Percentiles rank a stretch among this genome's conserved stretches.
These are phyloP conservation scores for Embiotoca jacksoni DNA, from an alignment of 2,113 vertebrate species.

Conservation along the genomic window DNA sequence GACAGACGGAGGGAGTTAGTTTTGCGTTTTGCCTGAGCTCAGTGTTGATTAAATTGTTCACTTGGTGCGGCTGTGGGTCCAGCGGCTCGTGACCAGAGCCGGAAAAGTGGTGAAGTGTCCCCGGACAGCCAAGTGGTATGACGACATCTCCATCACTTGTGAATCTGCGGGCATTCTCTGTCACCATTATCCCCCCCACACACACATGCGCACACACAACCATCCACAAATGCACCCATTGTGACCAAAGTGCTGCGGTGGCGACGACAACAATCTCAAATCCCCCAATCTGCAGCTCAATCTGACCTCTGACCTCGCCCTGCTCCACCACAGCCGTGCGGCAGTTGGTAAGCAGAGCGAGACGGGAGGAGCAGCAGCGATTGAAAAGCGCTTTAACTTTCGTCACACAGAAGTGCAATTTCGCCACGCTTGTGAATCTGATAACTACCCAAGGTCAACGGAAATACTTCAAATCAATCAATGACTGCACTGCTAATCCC, in stretches of 20 bases:
- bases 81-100: conserved; percentile 53
- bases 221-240: conserved; percentile 17
- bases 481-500: conserved; percentile 89
- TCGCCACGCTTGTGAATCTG: conserved; percentile 84
- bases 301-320: conserved; percentile 46
- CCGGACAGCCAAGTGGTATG: conserved; percentile 80
- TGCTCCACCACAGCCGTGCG: conserved; percentile 39
- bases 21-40: conserved; percentile 61
- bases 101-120: conserved; percentile 74
- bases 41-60: conserved; percentile 81
- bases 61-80: conserved; percentile 55
- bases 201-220: background rate
- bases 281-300: conserved; percentile 65
- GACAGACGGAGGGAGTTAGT: conserved; percentile 43
- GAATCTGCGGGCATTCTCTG: conserved; percentile 40
- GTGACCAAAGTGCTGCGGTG: conserved; percentile 56
- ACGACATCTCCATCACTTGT: conserved; percentile 56
- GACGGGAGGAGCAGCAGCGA: conserved; percentile 78
- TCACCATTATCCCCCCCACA: background rate
- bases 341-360: conserved; percentile 51
- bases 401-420: conserved; percentile 88
- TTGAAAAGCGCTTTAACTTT: conserved; percentile 88
- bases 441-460: conserved; percentile 95
- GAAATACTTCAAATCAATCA: conserved; percentile 96
- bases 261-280: conserved; percentile 53